phyloP scores from a whole-genome alignment of 2,888 invertebrate species.

The Cyrtodaria siliqua region DNA sequence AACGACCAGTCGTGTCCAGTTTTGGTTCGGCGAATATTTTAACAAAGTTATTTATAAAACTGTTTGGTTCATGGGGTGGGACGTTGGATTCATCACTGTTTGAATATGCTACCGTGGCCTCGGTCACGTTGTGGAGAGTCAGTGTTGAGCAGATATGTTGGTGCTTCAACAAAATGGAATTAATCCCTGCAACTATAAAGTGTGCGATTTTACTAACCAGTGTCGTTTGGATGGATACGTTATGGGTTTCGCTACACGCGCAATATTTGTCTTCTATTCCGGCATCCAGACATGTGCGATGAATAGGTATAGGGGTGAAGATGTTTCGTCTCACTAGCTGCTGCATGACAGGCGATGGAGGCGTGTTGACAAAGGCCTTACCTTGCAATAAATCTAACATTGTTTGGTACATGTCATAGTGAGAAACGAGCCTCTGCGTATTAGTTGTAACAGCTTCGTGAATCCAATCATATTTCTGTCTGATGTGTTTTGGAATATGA shows the following conservation, averaged over 20 bases:
- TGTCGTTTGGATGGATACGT: background rate
- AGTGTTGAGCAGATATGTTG: slow-evolving; percentile 12
- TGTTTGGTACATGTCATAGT: slow-evolving; percentile 94
- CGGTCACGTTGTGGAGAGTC: slow-evolving; percentile 11
- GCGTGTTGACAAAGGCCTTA: slow-evolving; percentile 34
- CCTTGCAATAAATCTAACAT: slow-evolving; percentile 89
- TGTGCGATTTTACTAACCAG: slow-evolving; percentile 17
- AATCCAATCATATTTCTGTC: slow-evolving; percentile 88
- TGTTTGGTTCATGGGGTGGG: background rate
- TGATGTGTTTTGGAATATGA: slow-evolving; percentile 92
- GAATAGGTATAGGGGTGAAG: slow-evolving; percentile 90
- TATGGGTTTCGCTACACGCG: slow-evolving; percentile 44
- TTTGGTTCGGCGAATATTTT: background rate
- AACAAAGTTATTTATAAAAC: background rate
- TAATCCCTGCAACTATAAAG: slow-evolving; percentile 16
- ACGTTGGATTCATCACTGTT: slow-evolving; percentile 18
- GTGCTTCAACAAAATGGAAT: slow-evolving; percentile 22
- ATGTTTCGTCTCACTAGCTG: slow-evolving; percentile 88
- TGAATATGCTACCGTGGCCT: slow-evolving; percentile 20
- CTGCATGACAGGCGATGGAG: slow-evolving; percentile 2
- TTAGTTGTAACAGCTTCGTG: slow-evolving; percentile 90
- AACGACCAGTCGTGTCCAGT: slow-evolving; percentile 17
- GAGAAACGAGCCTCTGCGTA: slow-evolving; percentile 90
- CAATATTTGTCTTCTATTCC: slow-evolving; percentile 90
- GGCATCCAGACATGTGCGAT: slow-evolving; percentile 92